These are phyloP conservation scores for Colinus virginianus DNA, from an alignment of 2,113 vertebrate genomes.

Conservation along the genomic window DNA sequence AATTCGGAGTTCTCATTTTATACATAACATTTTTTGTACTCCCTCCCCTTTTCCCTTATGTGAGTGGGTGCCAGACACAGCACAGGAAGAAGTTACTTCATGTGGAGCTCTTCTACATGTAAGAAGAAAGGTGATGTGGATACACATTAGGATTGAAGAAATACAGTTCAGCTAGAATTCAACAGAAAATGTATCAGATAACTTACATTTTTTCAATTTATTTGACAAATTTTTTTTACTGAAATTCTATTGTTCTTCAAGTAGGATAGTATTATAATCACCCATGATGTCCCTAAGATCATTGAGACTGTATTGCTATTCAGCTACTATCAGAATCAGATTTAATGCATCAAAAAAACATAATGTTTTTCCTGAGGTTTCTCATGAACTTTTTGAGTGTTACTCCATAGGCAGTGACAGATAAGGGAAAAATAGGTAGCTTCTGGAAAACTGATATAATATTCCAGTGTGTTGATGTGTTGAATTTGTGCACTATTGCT, in stretches of 20 bases:
- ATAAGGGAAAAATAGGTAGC: neutral
- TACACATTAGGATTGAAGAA: neutral
- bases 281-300: neutral
- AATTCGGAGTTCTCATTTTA: slow-evolving; percentile 60
- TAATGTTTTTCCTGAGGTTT: neutral
- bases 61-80: slow-evolving; percentile 35
- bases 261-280: neutral
- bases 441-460: neutral
- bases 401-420: neutral
- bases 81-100: slow-evolving; percentile 53
- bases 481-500: neutral
- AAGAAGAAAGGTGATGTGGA: neutral
- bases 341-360: neutral
- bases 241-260: neutral
- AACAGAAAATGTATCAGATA: neutral
- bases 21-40: slow-evolving; percentile 41
- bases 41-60: slow-evolving; percentile 46
- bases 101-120: neutral
- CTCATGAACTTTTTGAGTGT: neutral
- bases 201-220: neutral
- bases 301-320: neutral
- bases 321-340: neutral
- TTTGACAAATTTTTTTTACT: neutral
- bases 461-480: neutral
- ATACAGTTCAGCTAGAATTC: neutral